These are phyloP conservation scores for Acleris sparsana DNA, from an alignment of 2,888 invertebrate species.

Conservation along the genomic window DNA sequence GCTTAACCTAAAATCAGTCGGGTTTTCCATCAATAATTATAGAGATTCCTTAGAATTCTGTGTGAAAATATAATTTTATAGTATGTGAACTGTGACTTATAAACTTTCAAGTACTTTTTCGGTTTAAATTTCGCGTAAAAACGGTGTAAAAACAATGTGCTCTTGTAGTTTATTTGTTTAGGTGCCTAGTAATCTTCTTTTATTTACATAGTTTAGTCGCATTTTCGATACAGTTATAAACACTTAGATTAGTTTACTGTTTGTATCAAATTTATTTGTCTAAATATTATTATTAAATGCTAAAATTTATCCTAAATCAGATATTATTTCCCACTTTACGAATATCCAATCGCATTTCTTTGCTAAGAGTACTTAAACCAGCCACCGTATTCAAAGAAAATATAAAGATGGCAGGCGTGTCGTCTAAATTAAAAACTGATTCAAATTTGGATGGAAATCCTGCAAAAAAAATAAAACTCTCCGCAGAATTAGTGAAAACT, in stretches of 20 bases:
- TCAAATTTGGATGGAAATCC: slow-evolving; percentile 53
- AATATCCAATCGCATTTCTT: slow-evolving; percentile 1
- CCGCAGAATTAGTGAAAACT: slow-evolving; percentile 42
- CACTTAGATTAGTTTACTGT: not conserved
- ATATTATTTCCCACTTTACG: not conserved
- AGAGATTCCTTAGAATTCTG: slow-evolving; percentile 39
- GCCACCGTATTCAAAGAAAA: slow-evolving; percentile 32
- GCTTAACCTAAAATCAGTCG: slow-evolving; percentile 50
- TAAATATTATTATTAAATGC: slow-evolving; percentile 23
- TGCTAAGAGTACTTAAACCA: slow-evolving; percentile 2
- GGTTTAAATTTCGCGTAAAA: not conserved
- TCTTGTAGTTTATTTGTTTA: not conserved
- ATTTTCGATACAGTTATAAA: not conserved
- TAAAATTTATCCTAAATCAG: slow-evolving; percentile 35
- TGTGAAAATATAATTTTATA: slow-evolving; percentile 36
- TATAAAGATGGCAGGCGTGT: slow-evolving; percentile 54
- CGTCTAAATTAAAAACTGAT: slow-evolving; percentile 54
- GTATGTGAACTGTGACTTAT: not conserved
- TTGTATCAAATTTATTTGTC: slow-evolving; percentile 9
- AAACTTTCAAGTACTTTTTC: not conserved
- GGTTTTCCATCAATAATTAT: slow-evolving; percentile 34
- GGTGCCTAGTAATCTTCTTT: too few relatives aligned
- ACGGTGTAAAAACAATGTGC: slow-evolving; percentile 21
- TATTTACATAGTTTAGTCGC: not conserved
- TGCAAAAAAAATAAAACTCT: slow-evolving; percentile 63